A percentile compares a stretch with the other conserved stretches of the same genome.
These are phyloP conservation scores for Adineta ricciae DNA, from an alignment of 2,888 invertebrate genomes.

Conservation along the genomic window DNA sequence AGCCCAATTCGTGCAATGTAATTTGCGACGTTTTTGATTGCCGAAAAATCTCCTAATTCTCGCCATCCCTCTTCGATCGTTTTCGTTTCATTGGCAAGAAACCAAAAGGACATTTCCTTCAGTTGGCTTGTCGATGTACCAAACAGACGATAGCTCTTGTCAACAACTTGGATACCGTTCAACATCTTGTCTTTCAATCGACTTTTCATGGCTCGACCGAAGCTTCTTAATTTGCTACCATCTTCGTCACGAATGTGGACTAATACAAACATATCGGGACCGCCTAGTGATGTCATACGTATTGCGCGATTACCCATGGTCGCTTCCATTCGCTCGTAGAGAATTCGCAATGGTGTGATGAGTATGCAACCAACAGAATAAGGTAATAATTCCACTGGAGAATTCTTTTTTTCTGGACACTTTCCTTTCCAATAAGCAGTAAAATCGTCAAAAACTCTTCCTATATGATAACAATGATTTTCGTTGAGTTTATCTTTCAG, in stretches of 20 bases:
- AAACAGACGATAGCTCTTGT: not conserved
- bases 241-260: not conserved
- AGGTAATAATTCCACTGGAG: not conserved
- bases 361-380: not conserved
- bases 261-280: not conserved
- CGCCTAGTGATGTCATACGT: not conserved
- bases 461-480: not conserved
- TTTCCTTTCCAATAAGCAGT: not conserved
- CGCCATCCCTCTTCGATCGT: not conserved
- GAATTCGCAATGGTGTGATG: not conserved
- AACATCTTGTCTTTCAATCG: not conserved
- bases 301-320: not conserved
- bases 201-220: not conserved
- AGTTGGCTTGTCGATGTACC: not conserved
- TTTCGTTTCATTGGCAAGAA: not conserved
- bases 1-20: not conserved
- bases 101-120: conserved; percentile 12
- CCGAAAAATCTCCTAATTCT: not conserved
- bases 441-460: not conserved
- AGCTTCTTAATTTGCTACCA: not conserved
- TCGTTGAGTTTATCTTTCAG: not conserved
- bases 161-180: not conserved
- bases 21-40: not conserved
- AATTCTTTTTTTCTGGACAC: not conserved
- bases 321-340: not conserved